Conservation (phyloP, 1,140 invertebrate genomes). For the Rhopalosiphum padi region DNA sequence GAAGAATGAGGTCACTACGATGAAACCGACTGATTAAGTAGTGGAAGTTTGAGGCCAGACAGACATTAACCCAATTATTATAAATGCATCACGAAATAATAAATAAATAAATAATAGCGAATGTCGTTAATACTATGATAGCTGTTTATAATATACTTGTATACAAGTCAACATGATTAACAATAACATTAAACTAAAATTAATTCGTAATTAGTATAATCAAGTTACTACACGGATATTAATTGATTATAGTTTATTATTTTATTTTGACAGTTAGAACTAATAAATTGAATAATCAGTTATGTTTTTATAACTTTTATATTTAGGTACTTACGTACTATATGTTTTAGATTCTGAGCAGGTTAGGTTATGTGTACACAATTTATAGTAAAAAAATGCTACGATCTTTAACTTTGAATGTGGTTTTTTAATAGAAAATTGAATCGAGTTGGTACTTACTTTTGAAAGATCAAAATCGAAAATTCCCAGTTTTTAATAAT, state of each 20-base stretch:
- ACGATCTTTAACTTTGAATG: no score
- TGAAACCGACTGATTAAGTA: conserved; percentile 10
- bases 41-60: conserved; percentile 26
- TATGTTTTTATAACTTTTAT: neutral
- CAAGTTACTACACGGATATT: neutral
- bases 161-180: neutral
- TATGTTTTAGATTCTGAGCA: no score
- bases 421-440: no score
- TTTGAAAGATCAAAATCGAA: no score
- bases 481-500: no score
- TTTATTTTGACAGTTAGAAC: neutral
- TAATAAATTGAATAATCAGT: neutral
- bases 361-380: no score
- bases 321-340: neutral
- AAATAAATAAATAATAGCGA: neutral
- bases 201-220: neutral
- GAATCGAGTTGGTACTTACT: no score
- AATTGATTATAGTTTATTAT: neutral
- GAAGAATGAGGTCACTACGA: conserved; percentile 30
- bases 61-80: conserved; percentile 39
- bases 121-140: neutral
- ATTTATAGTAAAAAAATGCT: no score
- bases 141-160: neutral
- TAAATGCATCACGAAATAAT: conserved; percentile 26
- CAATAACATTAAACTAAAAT: neutral